Percentiles rank a stretch among this genome's conserved stretches.
These are phyloP conservation scores for Cheirogaleus medius DNA, from an alignment of 2,113 vertebrate genomes.

Conservation along the genomic window DNA sequence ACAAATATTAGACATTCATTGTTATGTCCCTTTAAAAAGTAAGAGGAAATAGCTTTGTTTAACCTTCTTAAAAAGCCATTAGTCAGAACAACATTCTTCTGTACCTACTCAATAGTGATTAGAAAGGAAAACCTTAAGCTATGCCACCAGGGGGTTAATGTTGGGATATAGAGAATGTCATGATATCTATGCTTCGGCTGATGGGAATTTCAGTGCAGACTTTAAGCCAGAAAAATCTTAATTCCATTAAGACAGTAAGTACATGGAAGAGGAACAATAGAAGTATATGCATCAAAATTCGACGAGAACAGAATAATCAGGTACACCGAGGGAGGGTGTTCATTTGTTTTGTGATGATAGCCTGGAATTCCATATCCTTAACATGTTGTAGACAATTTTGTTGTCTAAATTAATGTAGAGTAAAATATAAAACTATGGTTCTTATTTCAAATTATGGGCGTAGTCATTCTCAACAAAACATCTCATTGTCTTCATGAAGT, in stretches of 20 bases:
- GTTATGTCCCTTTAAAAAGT: neutral
- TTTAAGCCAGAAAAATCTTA: conserved; percentile 23
- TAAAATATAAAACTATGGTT: neutral
- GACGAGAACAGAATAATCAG: neutral
- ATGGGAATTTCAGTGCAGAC: neutral
- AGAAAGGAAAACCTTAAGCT: neutral
- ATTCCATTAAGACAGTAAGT: neutral
- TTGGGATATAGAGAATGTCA: neutral
- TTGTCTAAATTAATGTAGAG: neutral
- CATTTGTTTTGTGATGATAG: neutral
- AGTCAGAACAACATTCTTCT: neutral
- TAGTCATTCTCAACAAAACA: neutral
- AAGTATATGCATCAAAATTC: neutral
- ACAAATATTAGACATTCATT: neutral
- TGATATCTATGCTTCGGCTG: neutral
- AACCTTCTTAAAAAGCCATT: neutral
- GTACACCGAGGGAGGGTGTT: too few species aligned
- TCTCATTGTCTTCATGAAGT: neutral
- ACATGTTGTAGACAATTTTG: neutral
- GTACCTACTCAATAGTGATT: neutral
- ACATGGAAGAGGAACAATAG: neutral
- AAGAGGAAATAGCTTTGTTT: neutral
- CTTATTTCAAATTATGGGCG: neutral
- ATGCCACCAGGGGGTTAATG: neutral
- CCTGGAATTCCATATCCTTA: neutral